Evolutionary conservation across 2,888 invertebrate species (phyloP).

Genomic region (Nesidiocoris tenuis): DNA sequence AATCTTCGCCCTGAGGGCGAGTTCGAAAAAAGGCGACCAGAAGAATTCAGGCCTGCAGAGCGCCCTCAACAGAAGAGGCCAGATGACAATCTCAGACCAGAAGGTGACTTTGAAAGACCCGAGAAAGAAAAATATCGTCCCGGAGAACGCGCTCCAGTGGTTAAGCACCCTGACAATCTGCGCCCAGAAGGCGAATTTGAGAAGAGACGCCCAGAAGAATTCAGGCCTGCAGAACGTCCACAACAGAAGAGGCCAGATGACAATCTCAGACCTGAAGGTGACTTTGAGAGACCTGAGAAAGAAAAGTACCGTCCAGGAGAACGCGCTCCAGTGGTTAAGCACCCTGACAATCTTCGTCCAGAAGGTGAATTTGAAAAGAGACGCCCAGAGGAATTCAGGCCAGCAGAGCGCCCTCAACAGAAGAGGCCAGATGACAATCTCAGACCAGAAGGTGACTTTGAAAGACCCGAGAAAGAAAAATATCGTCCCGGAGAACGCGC

Average conservation of each 20-base stretch:
- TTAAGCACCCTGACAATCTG: constrained; percentile 53
- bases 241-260: constrained; percentile 57
- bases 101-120: constrained; percentile 57
- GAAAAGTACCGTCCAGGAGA: constrained; percentile 56
- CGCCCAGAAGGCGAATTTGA: constrained; percentile 53
- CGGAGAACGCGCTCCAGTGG: constrained; percentile 50
- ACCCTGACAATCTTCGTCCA: constrained; percentile 52
- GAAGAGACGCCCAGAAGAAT: constrained; percentile 49
- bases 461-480: constrained; percentile 53
- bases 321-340: constrained; percentile 55
- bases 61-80: constrained; percentile 52
- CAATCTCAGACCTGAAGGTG: constrained; percentile 57
- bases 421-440: constrained; percentile 55
- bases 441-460: constrained; percentile 55
- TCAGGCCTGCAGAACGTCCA: constrained; percentile 59
- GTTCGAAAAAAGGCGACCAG: constrained; percentile 53
- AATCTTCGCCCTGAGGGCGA: constrained; percentile 60
- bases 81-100: constrained; percentile 59
- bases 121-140: constrained; percentile 31
- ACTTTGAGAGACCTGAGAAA: constrained; percentile 54
- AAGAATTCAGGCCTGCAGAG: constrained; percentile 50
- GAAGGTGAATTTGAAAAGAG: constrained; percentile 55
- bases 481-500: constrained; percentile 49
- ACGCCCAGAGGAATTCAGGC: constrained; percentile 52
- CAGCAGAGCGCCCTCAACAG: constrained; percentile 57